Conservation (phyloP, 2,888 invertebrate genomes). For the Nudaria mundana region DNA sequence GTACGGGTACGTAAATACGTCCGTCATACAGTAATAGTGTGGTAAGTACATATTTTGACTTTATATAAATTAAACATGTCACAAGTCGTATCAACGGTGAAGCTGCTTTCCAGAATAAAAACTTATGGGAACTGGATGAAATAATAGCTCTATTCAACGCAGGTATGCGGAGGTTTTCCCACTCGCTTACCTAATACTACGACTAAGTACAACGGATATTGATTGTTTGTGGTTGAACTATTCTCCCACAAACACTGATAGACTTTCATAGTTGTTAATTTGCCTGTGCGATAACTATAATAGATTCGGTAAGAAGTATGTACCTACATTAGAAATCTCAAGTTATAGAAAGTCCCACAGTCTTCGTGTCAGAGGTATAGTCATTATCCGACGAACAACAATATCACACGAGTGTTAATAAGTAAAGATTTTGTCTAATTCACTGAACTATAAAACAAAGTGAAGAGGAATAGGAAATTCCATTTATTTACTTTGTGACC, state of each 20-base stretch:
- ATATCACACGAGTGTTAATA: too few relatives aligned
- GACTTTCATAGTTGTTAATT: constrained; percentile 58
- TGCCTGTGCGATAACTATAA: not conserved
- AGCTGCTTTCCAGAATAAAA: constrained; percentile 55
- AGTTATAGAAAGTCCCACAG: too few relatives aligned
- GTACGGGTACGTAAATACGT: too few relatives aligned
- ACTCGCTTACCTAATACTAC: constrained; percentile 65
- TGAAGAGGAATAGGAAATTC: too few relatives aligned
- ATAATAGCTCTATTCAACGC: constrained; percentile 55
- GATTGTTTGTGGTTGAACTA: constrained; percentile 62
- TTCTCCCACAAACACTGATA: constrained; percentile 52
- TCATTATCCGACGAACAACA: too few relatives aligned
- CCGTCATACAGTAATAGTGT: not conserved
- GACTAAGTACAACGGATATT: constrained; percentile 73
- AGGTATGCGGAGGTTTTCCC: constrained; percentile 54
- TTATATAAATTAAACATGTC: constrained; percentile 10
- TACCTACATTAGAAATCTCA: too few relatives aligned
- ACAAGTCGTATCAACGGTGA: constrained; percentile 14
- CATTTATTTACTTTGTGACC: too few relatives aligned
- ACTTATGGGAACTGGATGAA: constrained; percentile 54
- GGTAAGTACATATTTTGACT: constrained; percentile 13
- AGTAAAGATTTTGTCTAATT: too few relatives aligned
- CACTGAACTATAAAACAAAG: too few relatives aligned
- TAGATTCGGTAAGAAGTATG: too few relatives aligned
- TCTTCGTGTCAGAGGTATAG: too few relatives aligned